Base-by-base conservation (phyloP, 2,888 invertebrate species). In the Glomeris marginata region DNA sequence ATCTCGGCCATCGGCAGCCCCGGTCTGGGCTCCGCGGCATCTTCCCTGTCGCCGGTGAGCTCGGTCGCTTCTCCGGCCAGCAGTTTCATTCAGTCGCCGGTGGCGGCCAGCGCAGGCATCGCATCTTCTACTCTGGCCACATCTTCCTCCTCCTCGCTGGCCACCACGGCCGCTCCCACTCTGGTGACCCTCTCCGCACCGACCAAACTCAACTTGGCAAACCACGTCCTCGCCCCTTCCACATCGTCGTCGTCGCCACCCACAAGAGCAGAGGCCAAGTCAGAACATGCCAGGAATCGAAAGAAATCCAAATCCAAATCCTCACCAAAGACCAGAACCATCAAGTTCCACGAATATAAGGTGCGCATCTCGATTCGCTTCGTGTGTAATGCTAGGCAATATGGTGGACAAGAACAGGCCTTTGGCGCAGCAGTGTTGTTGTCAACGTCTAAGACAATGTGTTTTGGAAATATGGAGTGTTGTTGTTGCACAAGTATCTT, bases 341-440 rank as follows among this genome's bases (percentile, higher is more conserved):
- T 95, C 61, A 95, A 95, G 71, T 95, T 95, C 69, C 94, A 95
- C 69, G 95, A 95, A 69, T 88, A 90, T 68, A 88, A 88, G 70
- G 73, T 72, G 36, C 35, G 47, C 41, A 18, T 40, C 35, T 4
- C 1, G 18, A 16, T 28, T 44, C 8, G 18, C 22, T 28, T n/a
- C n/a, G n/a, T n/a, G n/a, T n/a, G n/a, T n/a, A n/a, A n/a, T n/a
- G n/a, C n/a, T n/a, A n/a, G n/a, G n/a, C n/a, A n/a, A n/a, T n/a
- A n/a, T n/a, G n/a, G n/a, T n/a, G n/a, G n/a, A n/a, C n/a, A n/a
- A n/a, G n/a, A n/a, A n/a, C n/a, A n/a, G n/a, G n/a, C n/a, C n/a
- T n/a, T n/a, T n/a, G n/a, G n/a, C n/a, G n/a, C n/a, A n/a, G n/a
- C n/a, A n/a, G n/a, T n/a, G n/a, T n/a, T n/a, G n/a, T n/a, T n/a